These are phyloP conservation scores for Cossypha caffra DNA, from an alignment of 2,797 vertebrate genomes.

Conservation along the genomic window DNA sequence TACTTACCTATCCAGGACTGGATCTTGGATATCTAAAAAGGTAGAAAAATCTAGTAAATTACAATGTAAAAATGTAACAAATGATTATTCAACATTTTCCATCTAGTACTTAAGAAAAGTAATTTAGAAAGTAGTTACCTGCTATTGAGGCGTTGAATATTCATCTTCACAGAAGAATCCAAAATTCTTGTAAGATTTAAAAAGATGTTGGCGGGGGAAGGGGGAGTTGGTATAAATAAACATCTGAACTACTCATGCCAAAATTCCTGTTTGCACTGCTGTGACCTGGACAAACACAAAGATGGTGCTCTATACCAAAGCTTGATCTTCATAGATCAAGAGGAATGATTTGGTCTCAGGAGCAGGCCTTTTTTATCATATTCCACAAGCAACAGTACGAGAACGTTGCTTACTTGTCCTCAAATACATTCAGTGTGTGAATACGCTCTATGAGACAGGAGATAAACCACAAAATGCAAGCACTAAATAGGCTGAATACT, in stretches of 20 bases:
- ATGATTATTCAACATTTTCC: background rate
- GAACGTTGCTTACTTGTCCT: background rate
- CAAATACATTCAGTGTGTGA: background rate
- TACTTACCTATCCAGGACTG: constrained; percentile 49
- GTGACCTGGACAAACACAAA: background rate
- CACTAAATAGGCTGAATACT: background rate
- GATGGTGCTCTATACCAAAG: background rate
- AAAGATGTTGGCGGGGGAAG: background rate
- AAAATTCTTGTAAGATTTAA: background rate
- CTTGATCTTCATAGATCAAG: background rate
- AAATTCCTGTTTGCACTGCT: background rate
- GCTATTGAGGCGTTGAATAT: background rate
- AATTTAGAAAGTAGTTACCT: constrained; percentile 20
- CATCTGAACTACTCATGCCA: background rate
- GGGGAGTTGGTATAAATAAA: background rate
- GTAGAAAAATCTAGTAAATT: background rate
- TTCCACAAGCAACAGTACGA: background rate
- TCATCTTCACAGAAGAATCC: background rate
- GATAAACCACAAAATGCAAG: background rate
- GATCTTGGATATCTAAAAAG: background rate
- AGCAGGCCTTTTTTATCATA: background rate
- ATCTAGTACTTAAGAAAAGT: background rate
- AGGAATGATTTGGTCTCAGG: background rate
- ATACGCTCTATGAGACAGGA: accelerated
- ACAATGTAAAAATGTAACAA: background rate